Percentiles rank a stretch among this genome's conserved stretches.
phyloP scores from a whole-genome alignment of 2,797 vertebrate genomes.

The Chelonia mydas region DNA sequence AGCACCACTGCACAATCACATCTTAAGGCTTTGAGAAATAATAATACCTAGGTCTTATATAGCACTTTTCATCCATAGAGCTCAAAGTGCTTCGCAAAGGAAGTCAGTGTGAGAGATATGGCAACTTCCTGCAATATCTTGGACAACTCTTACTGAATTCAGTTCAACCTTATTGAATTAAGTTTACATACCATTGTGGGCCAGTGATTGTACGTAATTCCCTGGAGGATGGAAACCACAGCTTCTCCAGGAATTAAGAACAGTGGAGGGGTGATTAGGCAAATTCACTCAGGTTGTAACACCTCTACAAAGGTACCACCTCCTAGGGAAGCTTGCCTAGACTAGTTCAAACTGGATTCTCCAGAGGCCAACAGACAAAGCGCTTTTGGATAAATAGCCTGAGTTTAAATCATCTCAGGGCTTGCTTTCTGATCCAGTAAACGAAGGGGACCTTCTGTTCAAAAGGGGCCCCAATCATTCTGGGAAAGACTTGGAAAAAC shows the following conservation, averaged over 20 bases:
- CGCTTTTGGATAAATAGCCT: not conserved
- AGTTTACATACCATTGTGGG: not conserved
- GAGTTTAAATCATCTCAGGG: not conserved
- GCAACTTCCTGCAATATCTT: not conserved
- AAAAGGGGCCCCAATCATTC: not conserved
- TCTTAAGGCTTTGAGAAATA: not conserved
- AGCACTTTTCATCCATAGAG: not conserved
- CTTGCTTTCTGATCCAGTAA: not conserved
- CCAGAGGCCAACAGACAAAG: not conserved
- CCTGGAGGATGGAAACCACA: not conserved
- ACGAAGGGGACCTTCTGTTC: not conserved
- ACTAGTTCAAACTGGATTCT: not conserved
- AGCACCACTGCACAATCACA: fast-evolving
- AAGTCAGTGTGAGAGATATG: not conserved
- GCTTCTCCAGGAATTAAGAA: not conserved
- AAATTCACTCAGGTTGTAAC: not conserved
- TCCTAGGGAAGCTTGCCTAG: not conserved
- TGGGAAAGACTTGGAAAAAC: not conserved
- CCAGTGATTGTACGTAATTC: not conserved
- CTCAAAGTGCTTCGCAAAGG: not conserved
- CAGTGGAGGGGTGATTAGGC: not conserved
- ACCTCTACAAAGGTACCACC: not conserved
- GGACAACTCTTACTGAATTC: not conserved
- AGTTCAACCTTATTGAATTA: not conserved
- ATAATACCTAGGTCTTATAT: fast-evolving